Percentiles rank a stretch among this genome's conserved stretches.
phyloP scores from a whole-genome alignment of 2,113 vertebrate genomes.

The Spea bombifrons region DNA sequence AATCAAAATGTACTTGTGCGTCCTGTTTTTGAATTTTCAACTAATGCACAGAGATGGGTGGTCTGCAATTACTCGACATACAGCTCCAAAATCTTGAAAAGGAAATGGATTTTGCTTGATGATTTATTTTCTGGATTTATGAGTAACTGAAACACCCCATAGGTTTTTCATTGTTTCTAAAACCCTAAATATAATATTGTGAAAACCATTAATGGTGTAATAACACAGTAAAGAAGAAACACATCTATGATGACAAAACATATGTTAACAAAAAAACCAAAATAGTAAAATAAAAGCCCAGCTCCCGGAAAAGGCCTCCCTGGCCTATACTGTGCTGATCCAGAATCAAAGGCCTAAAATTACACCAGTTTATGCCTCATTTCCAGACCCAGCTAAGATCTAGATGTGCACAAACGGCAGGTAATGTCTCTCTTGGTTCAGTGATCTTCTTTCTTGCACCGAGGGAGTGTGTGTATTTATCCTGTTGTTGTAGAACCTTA shows the following conservation, averaged over 20 bases:
- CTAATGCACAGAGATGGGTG: constrained; percentile 36
- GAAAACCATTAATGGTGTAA: not conserved
- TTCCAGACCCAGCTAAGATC: too few species aligned
- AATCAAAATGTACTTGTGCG: constrained; percentile 45
- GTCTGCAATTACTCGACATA: constrained; percentile 29
- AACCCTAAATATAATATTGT: not conserved
- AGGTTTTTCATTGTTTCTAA: not conserved
- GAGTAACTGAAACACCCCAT: constrained; percentile 19
- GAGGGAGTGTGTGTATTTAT: too few species aligned
- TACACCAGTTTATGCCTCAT: too few species aligned
- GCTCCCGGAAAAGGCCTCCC: too few species aligned
- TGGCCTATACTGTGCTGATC: too few species aligned
- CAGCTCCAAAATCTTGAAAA: constrained; percentile 23
- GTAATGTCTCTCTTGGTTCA: too few species aligned
- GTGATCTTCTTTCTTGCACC: too few species aligned
- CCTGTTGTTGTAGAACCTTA: too few species aligned
- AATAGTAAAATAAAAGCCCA: too few species aligned
- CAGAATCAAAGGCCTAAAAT: too few species aligned
- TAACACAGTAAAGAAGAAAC: not conserved
- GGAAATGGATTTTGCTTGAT: constrained; percentile 29
- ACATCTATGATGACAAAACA: not conserved
- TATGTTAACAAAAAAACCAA: not conserved
- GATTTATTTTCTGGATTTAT: not conserved
- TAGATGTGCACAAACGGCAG: too few species aligned
- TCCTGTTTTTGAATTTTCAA: constrained; percentile 40